Conservation (phyloP, 2,113 vertebrate species). For the Bubo blakistoni region DNA sequence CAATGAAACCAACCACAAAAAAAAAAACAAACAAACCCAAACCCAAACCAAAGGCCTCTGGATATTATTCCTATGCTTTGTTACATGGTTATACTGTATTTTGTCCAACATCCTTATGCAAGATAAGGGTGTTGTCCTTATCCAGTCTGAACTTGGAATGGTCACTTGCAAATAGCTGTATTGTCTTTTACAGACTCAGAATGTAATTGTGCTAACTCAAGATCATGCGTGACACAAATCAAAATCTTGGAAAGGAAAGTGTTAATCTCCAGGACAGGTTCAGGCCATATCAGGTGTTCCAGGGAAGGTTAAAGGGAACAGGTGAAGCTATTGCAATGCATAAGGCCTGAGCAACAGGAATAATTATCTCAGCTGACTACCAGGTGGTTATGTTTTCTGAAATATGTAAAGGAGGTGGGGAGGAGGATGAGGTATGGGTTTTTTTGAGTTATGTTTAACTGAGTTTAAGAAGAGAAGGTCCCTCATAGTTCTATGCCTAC, state of each 20-base stretch:
- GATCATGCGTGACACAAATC: background rate
- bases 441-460: background rate
- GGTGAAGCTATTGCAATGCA: background rate
- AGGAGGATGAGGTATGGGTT: background rate
- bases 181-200: background rate
- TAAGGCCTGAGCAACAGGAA: background rate
- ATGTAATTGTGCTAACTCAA: background rate
- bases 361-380: background rate
- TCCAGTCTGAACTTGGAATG: background rate
- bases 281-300: background rate
- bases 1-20: background rate
- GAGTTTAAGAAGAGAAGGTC: background rate
- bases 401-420: background rate
- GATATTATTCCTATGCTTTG: background rate
- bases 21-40: background rate
- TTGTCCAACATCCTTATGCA: background rate
- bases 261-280: background rate
- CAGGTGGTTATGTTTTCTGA: background rate
- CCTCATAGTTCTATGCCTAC: accelerated
- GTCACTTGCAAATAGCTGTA: background rate
- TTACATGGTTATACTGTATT: background rate
- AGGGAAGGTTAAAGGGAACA: background rate
- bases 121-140: background rate
- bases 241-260: background rate
- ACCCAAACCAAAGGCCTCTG: background rate